These are phyloP conservation scores for Chromis chromis DNA, from an alignment of 2,797 vertebrate species.

Conservation along the genomic window DNA sequence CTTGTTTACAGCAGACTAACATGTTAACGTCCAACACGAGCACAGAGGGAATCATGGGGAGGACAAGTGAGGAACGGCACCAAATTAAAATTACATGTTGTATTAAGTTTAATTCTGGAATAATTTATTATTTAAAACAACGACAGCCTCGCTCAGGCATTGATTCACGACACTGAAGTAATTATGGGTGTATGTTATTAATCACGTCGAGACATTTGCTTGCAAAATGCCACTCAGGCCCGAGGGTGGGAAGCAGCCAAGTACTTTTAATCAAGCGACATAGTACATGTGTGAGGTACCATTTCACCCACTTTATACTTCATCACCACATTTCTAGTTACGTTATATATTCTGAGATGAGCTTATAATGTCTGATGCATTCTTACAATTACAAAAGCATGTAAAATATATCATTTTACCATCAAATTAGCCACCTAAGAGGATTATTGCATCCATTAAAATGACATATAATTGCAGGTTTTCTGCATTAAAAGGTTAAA, in stretches of 20 bases:
- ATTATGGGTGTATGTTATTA: background rate
- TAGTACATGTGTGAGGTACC: background rate
- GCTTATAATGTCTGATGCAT: background rate
- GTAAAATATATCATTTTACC: background rate
- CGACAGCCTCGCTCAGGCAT: background rate
- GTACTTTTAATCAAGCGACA: background rate
- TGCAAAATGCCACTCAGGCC: background rate
- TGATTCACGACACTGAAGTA: conserved; percentile 22
- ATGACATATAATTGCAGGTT: background rate
- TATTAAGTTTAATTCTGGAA: background rate
- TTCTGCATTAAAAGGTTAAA: background rate
- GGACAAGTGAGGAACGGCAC: background rate
- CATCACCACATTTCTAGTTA: background rate
- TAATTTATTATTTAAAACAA: conserved; percentile 37
- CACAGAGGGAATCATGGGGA: background rate
- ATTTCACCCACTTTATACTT: background rate
- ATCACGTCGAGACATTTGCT: conserved; percentile 24
- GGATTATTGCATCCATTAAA: background rate
- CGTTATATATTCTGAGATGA: background rate
- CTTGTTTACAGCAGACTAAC: background rate
- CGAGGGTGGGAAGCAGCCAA: background rate
- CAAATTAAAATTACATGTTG: conserved; percentile 30
- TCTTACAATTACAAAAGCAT: background rate
- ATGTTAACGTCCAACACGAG: too few relatives aligned
- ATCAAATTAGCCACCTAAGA: background rate